These are phyloP conservation scores for Eretmocerus hayati DNA, from an alignment of 2,888 invertebrate genomes.

Conservation along the genomic window DNA sequence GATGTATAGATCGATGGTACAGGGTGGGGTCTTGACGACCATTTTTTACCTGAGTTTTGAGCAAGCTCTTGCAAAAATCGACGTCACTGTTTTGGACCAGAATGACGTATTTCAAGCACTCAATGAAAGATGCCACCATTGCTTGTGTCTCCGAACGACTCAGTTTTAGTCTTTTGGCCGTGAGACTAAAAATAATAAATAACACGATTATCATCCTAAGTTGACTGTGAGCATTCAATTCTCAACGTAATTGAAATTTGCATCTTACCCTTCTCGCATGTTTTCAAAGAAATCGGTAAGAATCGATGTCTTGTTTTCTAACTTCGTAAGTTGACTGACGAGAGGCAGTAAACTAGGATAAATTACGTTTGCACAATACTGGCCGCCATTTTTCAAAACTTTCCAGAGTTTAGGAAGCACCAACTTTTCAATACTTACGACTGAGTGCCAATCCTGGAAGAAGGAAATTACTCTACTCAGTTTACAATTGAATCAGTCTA, in stretches of 20 bases:
- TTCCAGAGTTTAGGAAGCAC: conserved; percentile 65
- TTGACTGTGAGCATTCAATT: no score
- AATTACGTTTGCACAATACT: conserved; percentile 68
- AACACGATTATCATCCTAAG: no score
- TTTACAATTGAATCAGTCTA: no score
- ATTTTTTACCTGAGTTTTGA: conserved; percentile 38
- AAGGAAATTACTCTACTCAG: not conserved
- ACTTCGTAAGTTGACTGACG: conserved; percentile 60
- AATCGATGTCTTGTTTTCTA: conserved; percentile 50
- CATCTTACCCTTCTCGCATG: conserved; percentile 57
- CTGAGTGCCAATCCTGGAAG: conserved; percentile 62
- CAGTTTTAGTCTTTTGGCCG: conserved; percentile 52
- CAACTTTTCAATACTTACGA: conserved; percentile 66
- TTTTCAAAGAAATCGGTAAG: conserved; percentile 63
- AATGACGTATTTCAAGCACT: conserved; percentile 64
- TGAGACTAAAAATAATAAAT: conserved; percentile 50
- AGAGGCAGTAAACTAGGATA: conserved; percentile 71
- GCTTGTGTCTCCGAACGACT: conserved; percentile 64
- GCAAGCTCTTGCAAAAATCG: conserved; percentile 45
- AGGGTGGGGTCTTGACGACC: no score
- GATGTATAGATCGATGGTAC: not conserved
- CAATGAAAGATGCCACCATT: conserved; percentile 62
- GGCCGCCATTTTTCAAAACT: conserved; percentile 63
- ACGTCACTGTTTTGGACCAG: conserved; percentile 49
- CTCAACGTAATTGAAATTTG: no score